These are phyloP conservation scores for Xestobium rufovillosum DNA, from an alignment of 2,888 invertebrate genomes.

Conservation along the genomic window DNA sequence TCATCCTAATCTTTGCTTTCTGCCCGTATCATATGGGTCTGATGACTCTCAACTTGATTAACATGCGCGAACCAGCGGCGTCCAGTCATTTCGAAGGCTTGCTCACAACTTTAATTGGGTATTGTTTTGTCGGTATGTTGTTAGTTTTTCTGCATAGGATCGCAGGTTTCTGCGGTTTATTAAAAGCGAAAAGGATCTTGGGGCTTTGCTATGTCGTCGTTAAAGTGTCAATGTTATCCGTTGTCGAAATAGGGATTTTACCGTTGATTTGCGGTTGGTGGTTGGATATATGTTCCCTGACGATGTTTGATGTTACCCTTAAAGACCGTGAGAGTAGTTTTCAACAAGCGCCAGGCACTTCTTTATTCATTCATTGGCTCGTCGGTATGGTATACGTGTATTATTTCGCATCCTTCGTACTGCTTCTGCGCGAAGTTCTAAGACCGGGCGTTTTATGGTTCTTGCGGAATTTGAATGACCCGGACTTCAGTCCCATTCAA, in stretches of 20 bases:
- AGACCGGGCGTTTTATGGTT: conserved; percentile 98
- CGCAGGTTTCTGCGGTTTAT: conserved; percentile 71
- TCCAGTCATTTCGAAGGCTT: conserved; percentile 89
- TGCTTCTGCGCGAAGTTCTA: conserved; percentile 85
- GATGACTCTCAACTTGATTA: conserved; percentile 66
- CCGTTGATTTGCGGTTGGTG: conserved; percentile 98
- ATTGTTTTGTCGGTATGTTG: conserved; percentile 78
- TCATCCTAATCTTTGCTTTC: conserved; percentile 95
- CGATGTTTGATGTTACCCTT: conserved; percentile 83
- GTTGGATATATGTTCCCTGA: conserved; percentile 94
- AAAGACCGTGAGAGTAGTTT: conserved; percentile 84
- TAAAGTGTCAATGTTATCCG: conserved; percentile 87
- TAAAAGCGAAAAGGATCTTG: conserved; percentile 73
- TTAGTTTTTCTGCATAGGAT: conserved; percentile 79
- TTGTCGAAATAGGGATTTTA: conserved; percentile 94
- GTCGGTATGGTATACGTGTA: conserved; percentile 99
- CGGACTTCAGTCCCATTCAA: conserved; percentile 98
- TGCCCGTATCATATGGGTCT: conserved; percentile 94
- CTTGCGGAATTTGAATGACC: conserved; percentile 94
- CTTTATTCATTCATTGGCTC: conserved; percentile 98
- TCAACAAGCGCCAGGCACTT: conserved; percentile 87
- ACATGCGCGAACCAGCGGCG: conserved; percentile 57
- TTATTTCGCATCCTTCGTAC: conserved; percentile 95
- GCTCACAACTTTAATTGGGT: conserved; percentile 87
- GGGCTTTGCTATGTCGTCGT: conserved; percentile 90